Evolutionary conservation across 2,888 invertebrate genomes (phyloP).

Genomic region (Thera britannica): DNA sequence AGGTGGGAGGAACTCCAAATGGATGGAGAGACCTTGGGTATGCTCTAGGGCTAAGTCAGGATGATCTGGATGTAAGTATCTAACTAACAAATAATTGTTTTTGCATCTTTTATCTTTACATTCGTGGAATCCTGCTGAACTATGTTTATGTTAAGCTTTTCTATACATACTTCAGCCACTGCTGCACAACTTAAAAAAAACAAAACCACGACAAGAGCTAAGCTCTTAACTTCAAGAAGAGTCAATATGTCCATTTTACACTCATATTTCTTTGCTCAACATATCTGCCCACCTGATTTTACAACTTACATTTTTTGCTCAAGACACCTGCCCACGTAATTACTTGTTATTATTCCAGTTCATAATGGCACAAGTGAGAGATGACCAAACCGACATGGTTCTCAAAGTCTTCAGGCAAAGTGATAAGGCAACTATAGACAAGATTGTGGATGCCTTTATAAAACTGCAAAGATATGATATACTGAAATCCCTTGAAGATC

Average conservation of each 20-base stretch:
- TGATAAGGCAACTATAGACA: slow-evolving; percentile 81
- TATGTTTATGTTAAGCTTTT: too few relatives aligned
- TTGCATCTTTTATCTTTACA: background rate
- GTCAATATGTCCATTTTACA: too few relatives aligned
- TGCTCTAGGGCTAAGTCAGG: slow-evolving; percentile 63
- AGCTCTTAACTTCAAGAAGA: too few relatives aligned
- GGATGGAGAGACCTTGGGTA: slow-evolving; percentile 75
- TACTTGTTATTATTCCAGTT: slow-evolving; percentile 71
- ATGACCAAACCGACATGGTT: slow-evolving; percentile 82
- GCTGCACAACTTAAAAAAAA: too few relatives aligned
- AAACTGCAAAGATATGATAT: slow-evolving; percentile 81
- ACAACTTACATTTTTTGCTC: too few relatives aligned
- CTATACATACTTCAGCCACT: too few relatives aligned
- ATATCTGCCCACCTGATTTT: too few relatives aligned
- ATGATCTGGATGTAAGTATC: slow-evolving; percentile 73
- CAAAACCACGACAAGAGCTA: too few relatives aligned
- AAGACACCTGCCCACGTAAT: too few relatives aligned
- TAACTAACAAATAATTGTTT: background rate
- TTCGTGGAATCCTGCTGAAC: too few relatives aligned
- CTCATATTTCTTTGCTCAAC: too few relatives aligned
- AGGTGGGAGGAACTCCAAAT: slow-evolving; percentile 71
- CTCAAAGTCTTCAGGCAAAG: slow-evolving; percentile 81
- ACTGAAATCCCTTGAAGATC: slow-evolving; percentile 76
- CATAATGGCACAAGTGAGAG: slow-evolving; percentile 80
- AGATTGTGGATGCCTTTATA: slow-evolving; percentile 76